A percentile compares a stretch with the other conserved stretches of the same genome.
Evolutionary conservation across 2,113 vertebrate genomes (phyloP).

Genomic region (Rhinoderma darwinii): DNA sequence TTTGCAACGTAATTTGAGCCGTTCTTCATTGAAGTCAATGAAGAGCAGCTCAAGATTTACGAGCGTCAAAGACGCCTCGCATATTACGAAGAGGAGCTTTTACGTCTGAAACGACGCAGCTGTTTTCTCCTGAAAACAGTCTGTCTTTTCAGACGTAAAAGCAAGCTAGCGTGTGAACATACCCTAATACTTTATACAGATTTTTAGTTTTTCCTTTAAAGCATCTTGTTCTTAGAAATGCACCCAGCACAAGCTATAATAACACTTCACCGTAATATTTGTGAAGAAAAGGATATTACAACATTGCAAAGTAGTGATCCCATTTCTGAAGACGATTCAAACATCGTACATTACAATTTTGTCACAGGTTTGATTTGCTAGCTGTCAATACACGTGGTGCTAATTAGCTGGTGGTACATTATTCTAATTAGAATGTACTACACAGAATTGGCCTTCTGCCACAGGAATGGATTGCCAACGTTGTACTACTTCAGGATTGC

Average conservation of each 20-base stretch:
- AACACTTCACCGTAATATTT: neutral
- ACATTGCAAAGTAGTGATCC: neutral
- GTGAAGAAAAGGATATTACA: neutral
- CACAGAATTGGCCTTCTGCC: slow-evolving; percentile 55
- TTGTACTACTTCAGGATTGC: slow-evolving; percentile 51
- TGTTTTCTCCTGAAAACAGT: too few species aligned
- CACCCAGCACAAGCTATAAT: neutral
- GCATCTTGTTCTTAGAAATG: neutral
- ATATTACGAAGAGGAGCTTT: too few species aligned
- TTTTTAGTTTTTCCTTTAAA: neutral
- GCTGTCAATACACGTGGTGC: slow-evolving; percentile 46
- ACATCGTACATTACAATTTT: slow-evolving; percentile 48
- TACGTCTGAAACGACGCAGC: too few species aligned
- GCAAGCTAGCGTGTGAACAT: too few species aligned
- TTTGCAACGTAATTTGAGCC: too few species aligned
- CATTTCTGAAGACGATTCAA: neutral
- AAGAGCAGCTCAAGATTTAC: too few species aligned
- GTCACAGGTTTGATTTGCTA: slow-evolving; percentile 47
- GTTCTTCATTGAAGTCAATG: too few species aligned
- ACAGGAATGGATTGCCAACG: slow-evolving; percentile 48
- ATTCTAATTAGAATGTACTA: slow-evolving; percentile 59
- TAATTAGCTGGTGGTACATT: slow-evolving; percentile 57
- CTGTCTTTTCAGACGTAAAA: too few species aligned
- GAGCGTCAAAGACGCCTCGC: too few species aligned
- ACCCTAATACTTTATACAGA: too few species aligned